Evolutionary conservation across 2,113 vertebrate genomes (phyloP).

Genomic region (Gopherus flavomarginatus): DNA sequence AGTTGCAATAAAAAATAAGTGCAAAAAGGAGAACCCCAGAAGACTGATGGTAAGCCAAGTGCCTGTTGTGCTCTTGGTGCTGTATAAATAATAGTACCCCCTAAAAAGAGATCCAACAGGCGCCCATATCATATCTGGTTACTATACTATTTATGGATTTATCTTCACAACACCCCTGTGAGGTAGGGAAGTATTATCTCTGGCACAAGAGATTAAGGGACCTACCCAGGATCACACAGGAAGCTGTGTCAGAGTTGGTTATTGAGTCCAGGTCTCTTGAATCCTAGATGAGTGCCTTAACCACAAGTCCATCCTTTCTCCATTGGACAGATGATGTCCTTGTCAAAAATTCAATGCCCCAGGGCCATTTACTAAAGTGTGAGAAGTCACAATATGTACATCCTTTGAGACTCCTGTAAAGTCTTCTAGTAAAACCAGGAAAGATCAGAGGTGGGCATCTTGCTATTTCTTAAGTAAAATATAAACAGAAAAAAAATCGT

Average conservation of each 20-base stretch:
- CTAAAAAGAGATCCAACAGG: neutral
- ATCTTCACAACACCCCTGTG: neutral
- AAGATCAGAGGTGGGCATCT: neutral
- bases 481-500: neutral
- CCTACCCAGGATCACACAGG: neutral
- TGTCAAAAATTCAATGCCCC: neutral
- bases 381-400: neutral
- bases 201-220: neutral
- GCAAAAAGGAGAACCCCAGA: neutral
- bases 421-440: neutral
- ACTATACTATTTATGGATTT: neutral
- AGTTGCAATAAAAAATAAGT: neutral
- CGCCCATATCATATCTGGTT: neutral
- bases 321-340: constrained; percentile 7
- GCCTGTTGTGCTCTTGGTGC: neutral
- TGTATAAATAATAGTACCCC: neutral
- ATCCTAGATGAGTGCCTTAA: neutral
- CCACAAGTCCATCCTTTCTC: neutral
- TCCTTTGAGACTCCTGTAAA: neutral
- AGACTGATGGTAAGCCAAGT: neutral
- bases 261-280: neutral
- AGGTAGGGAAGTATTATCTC: neutral
- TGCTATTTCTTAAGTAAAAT: neutral
- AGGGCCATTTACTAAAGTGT: neutral
- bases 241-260: neutral